These are phyloP conservation scores for Podarcis lilfordi DNA, from an alignment of 2,797 vertebrate genomes.

Conservation along the genomic window DNA sequence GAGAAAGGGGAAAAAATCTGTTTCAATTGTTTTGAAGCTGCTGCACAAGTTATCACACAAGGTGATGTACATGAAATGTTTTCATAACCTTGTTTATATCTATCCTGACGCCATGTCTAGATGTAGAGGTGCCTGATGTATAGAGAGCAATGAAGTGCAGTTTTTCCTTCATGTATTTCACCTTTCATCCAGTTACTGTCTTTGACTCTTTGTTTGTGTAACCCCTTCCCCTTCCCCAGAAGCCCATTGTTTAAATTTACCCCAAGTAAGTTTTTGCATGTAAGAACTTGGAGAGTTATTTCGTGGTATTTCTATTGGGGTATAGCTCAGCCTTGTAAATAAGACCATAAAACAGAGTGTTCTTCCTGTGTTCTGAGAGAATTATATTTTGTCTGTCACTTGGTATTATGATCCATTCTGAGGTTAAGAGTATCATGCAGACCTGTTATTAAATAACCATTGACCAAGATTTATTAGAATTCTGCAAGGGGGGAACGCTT, in stretches of 20 bases:
- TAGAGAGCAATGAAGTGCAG: background rate
- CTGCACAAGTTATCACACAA: background rate
- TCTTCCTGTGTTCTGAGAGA: background rate
- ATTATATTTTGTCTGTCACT: background rate
- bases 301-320: background rate
- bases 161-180: conserved; percentile 46
- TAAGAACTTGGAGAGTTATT: background rate
- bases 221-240: background rate
- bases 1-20: accelerated
- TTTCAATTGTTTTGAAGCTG: conserved; percentile 41
- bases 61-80: conserved; percentile 15
- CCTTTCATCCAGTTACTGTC: conserved; percentile 20
- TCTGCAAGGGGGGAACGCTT: background rate
- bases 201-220: conserved; percentile 58
- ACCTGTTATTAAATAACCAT: background rate
- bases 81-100: conserved; percentile 45
- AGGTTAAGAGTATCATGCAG: background rate
- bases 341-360: background rate
- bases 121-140: background rate
- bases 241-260: conserved; percentile 29
- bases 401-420: background rate
- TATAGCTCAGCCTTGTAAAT: background rate
- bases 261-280: background rate
- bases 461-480: background rate
- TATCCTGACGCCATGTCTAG: background rate